Base-by-base conservation (phyloP, 2,113 vertebrate genomes). In the Leucoraja erinaceus region DNA sequence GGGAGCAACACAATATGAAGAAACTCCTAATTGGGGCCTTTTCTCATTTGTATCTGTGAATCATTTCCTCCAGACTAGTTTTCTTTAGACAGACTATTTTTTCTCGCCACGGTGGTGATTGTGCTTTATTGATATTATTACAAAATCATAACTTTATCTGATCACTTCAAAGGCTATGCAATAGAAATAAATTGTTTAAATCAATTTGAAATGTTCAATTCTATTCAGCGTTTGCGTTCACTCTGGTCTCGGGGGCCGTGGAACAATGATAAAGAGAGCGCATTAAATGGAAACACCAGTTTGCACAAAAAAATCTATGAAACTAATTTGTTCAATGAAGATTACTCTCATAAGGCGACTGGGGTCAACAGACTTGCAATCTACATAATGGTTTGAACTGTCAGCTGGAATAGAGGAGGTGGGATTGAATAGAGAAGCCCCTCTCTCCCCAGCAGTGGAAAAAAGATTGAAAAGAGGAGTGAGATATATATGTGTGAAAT, bases 281-380 rank as follows among this genome's bases (percentile, higher is more conserved):
- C 90, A 74, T 91, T 91, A 91, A 91, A 91, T 91, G 90, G 66
- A 91, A 91, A 74, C 90, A 91, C 90, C 31, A 91, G 90, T 91
- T 91, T 54, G 68, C 47, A 91, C 90, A 54, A 91, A 91, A 91
- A 91, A 74, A 91, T 91, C 90, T 74, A 91, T 91, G 90, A 91
- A 91, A 74, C 90, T 91, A 91, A 74, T 91, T 91, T 91, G 90
- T 91, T 91, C 90, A 91, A 91, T 91, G 90, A 91, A 91, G 90
- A 91, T 91, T 91, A 91, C 90, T 91, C 72, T 91, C 90, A 38
- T 91, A 68, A 91, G 90, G 28, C 47, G 90, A 91, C 90, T 22
- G 68, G 72, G 90, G 63, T 91, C 90, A 91, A 91, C 68, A 74
- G 33, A 72, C 90, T 91, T 72, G 66, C 90, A 91, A 91, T 91